Evolutionary conservation across 2,113 vertebrate species (phyloP), one percentile per base, ranked within the genome.

Genomic region (Salvelinus namaycush): DNA sequence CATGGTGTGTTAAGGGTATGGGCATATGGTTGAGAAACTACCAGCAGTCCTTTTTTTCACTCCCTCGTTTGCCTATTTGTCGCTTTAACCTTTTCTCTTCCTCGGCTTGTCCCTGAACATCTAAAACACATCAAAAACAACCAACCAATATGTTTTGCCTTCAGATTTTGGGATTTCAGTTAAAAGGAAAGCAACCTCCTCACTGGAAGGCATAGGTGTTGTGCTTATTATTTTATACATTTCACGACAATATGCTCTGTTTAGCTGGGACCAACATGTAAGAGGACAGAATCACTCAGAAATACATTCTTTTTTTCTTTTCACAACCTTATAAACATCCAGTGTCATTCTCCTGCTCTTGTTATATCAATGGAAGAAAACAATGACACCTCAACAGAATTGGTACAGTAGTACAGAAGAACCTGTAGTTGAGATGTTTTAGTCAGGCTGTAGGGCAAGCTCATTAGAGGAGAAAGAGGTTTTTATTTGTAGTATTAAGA

Each of bases 1-100:
- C 87, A 84, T 81, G 76, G 87, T 70, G 86, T 93, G 89, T 89
- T 92, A 83, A 89, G 91, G 90, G 90, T 90, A 84, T 90, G 75
- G 59, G 92, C 70, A 65, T 64, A 83, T 86, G 91, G 82, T 86
- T 88, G 89, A 73, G 88, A 84, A 90, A 87, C 89, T 83, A 73
- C 84, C 68, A 87, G 91, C 69, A 8, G 1, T 34, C 34, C 34
- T 73, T 80, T 88, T 75, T 73, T 76, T 70, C 68, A 81, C 86
- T 86, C 75, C 51, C 81, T 72, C 77, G 80, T 76, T 76, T 74
- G 72, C 79, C 75, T 74, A 76, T 82, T 71, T 81, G 78, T 84
- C 78, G 69, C 71, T 79, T 86, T 79, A 87, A 88, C 85, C 84
- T 86, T 73, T 76, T 81, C 69, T 78, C 13, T 60, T 78, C 72